Evolutionary conservation across 2,888 invertebrate genomes (phyloP).

Genomic region (Rotaria magnacalcarata): DNA sequence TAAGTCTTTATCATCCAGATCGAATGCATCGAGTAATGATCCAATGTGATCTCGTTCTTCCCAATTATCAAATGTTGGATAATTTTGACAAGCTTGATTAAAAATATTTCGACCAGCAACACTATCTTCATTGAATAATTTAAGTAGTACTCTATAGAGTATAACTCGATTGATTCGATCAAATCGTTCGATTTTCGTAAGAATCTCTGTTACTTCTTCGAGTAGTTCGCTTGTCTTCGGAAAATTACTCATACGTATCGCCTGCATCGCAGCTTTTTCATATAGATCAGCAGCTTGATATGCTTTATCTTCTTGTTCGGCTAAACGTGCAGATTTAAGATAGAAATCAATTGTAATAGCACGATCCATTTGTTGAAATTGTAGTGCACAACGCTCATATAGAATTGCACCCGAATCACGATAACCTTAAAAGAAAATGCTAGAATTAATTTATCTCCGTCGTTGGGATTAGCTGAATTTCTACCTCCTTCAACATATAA

Average conservation of each 20-base stretch:
- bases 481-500: conserved; percentile 24
- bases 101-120: neutral
- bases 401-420: conserved; percentile 44
- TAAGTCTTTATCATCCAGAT: conserved; percentile 25
- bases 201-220: neutral
- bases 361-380: conserved; percentile 6
- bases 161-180: conserved; percentile 21
- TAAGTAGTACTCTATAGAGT: neutral
- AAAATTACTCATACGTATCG: neutral
- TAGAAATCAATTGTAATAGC: neutral
- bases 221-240: neutral
- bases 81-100: neutral
- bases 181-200: neutral
- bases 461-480: too few relatives aligned
- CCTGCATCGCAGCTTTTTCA: conserved; percentile 26
- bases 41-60: conserved; percentile 17
- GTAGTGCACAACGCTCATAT: conserved; percentile 39
- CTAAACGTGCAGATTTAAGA: conserved; percentile 9
- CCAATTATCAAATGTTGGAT: conserved; percentile 28
- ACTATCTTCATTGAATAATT: conserved; percentile 16
- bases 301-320: neutral
- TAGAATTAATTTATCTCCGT: too few relatives aligned
- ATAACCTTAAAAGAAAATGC: neutral
- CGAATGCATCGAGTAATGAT: conserved; percentile 23
- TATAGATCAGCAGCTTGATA: conserved; percentile 17